Base-by-base conservation (phyloP, 2,888 invertebrate genomes). In the Cerastis leucographa region DNA sequence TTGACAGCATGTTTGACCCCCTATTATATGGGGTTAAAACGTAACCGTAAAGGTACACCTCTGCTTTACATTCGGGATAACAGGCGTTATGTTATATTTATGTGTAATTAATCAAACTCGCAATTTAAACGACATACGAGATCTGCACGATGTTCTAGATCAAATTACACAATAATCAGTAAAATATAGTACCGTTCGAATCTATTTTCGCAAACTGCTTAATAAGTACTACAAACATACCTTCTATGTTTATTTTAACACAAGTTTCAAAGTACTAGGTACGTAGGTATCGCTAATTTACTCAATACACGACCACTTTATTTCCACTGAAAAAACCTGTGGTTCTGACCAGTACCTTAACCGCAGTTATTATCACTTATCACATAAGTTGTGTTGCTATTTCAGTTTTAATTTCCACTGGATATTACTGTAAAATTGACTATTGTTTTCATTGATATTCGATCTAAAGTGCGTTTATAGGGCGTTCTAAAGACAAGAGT, bases 381-480 rank as follows among this genome's bases (percentile, higher is more conserved):
- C 77, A 51, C 2, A 66, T n/a, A 9, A 6, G 49, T 44, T n/a
- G 64, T 65, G n/a, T 65, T 42, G 42, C 49, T 42, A 44, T 67
- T 62, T 49, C 44, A 65, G 40, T 54, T 59, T 64, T 64, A 49
- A 80, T 84, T 76, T 59, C 6, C 49, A 62, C 51, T 71, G 78
- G 44, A 83, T 65, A 85, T 86, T 86, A 70, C 75, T 81, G 78
- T 80, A 59, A 88, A 86, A 87, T 87, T 35, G 61, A 71, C 71
- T 70, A 86, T 87, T 88, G 88, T 86, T 82, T 59, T 62, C n/a
- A 49, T 71, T 79, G 1, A 69, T 76, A 29, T 67, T 68, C 42
- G 49, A 51, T 79, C 25, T 35, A 22, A 54, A 70, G 66, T 67
- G 77, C 14, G 25, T 74, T 35, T 25, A 9, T 35, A 59, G 25